Conservation (phyloP, 2,113 vertebrate genomes). For the Sinocyclocheilus anophthalmus region DNA sequence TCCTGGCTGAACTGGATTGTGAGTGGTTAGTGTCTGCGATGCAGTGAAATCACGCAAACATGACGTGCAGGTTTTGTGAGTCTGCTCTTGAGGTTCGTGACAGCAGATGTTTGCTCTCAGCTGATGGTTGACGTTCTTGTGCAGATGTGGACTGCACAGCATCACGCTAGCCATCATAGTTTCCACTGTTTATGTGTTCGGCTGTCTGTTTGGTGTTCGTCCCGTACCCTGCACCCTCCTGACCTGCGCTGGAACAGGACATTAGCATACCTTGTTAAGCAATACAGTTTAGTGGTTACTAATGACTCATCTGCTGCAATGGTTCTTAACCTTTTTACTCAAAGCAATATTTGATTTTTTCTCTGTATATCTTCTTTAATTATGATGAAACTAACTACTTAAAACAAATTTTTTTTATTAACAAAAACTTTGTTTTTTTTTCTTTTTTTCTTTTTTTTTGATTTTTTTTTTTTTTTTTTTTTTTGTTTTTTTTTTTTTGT, state of each 20-base stretch:
- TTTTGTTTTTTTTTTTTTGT: no score
- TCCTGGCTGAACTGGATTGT: background rate
- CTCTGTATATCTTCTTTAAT: background rate
- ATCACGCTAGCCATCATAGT: conserved; percentile 50
- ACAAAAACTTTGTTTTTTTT: no score
- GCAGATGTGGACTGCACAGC: conserved; percentile 20
- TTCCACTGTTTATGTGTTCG: conserved; percentile 62
- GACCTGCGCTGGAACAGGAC: conserved; percentile 7
- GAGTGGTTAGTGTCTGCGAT: background rate
- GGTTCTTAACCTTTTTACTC: background rate
- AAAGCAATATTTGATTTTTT: background rate
- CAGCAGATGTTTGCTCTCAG: conserved; percentile 54
- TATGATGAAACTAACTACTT: no score
- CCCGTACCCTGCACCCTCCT: conserved; percentile 6
- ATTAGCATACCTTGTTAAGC: conserved; percentile 39
- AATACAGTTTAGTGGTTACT: conserved; percentile 11
- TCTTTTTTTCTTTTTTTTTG: no score
- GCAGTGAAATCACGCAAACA: background rate
- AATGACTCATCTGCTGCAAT: background rate
- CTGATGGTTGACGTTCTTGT: conserved; percentile 33
- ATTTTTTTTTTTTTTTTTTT: no score
- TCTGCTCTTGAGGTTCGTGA: background rate
- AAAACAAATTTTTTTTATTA: no score
- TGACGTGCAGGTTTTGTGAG: background rate
- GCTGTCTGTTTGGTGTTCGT: conserved; percentile 31